Conservation (phyloP, 2,888 invertebrate genomes). For the Ophonus ardosiacus region DNA sequence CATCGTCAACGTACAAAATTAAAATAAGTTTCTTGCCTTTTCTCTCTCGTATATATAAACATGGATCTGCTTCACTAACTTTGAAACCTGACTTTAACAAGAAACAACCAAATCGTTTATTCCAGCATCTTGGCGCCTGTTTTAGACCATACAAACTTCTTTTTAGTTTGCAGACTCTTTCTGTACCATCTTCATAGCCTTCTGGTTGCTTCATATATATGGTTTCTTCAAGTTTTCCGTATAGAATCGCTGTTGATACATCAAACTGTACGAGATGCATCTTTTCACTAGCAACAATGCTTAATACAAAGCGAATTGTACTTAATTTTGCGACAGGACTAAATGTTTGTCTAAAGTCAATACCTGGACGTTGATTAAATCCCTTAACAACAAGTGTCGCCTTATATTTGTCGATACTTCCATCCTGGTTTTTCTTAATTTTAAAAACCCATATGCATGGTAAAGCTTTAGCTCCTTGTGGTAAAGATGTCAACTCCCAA, state of each 20-base stretch:
- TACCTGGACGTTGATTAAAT: constrained; percentile 68
- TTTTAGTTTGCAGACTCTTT: constrained; percentile 68
- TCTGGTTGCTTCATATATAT: constrained; percentile 70
- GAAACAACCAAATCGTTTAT: constrained; percentile 67
- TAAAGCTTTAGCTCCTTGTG: constrained; percentile 67
- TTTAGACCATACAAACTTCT: constrained; percentile 71
- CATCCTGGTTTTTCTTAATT: constrained; percentile 69
- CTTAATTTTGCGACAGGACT: constrained; percentile 68
- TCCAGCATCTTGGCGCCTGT: constrained; percentile 70
- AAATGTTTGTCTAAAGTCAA: constrained; percentile 69
- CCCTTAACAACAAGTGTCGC: constrained; percentile 70
- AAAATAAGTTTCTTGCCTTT: constrained; percentile 4
- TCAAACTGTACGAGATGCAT: constrained; percentile 67
- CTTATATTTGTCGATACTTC: constrained; percentile 69
- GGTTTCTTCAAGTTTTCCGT: constrained; percentile 69
- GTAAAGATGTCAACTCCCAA: no score
- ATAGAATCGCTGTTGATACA: constrained; percentile 67
- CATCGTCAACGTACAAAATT: constrained; percentile 59
- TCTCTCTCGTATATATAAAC: constrained; percentile 67
- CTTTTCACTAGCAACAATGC: constrained; percentile 68
- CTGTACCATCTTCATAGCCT: no score
- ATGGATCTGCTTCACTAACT: no score
- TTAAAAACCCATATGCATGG: constrained; percentile 69
- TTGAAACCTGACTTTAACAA: constrained; percentile 68
- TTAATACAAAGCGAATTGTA: constrained; percentile 67